Evolutionary conservation across 2,888 invertebrate genomes (phyloP).

Genomic region (Athalia circularis): DNA sequence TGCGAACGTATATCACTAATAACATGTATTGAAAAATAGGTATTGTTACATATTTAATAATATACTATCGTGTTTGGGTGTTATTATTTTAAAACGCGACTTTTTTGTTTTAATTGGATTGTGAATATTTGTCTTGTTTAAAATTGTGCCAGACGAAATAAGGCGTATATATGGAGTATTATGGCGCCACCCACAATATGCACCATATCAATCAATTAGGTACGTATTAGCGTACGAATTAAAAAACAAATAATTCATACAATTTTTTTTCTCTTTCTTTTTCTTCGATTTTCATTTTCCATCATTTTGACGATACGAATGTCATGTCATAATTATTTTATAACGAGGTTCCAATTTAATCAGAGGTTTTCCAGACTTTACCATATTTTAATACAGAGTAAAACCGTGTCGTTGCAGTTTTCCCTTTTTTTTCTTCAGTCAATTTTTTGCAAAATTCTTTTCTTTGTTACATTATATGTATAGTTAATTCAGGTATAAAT

Average conservation of each 20-base stretch:
- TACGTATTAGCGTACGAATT: conserved; percentile 50
- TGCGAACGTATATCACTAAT: too few relatives aligned
- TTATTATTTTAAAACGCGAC: conserved; percentile 42
- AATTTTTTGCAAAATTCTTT: not conserved
- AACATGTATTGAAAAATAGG: too few relatives aligned
- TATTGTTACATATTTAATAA: too few relatives aligned
- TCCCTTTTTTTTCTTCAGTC: not conserved
- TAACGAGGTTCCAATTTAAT: too few relatives aligned
- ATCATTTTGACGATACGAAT: not conserved
- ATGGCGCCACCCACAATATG: conserved; percentile 70
- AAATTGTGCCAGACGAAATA: conserved; percentile 53
- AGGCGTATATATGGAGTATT: conserved; percentile 66
- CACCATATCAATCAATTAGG: conserved; percentile 71
- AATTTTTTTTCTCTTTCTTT: not conserved
- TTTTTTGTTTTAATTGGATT: not conserved
- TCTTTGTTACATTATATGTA: too few relatives aligned
- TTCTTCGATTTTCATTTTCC: not conserved
- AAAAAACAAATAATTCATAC: not conserved
- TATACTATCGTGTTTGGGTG: not conserved
- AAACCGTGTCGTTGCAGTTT: not conserved
- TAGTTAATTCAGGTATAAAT: too few relatives aligned
- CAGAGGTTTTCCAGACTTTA: too few relatives aligned
- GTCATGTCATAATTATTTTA: too few relatives aligned
- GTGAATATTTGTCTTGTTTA: not conserved
- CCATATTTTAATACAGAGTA: too few relatives aligned